phyloP scores from a whole-genome alignment of 2,113 vertebrate species.

The Carassius carassius region DNA sequence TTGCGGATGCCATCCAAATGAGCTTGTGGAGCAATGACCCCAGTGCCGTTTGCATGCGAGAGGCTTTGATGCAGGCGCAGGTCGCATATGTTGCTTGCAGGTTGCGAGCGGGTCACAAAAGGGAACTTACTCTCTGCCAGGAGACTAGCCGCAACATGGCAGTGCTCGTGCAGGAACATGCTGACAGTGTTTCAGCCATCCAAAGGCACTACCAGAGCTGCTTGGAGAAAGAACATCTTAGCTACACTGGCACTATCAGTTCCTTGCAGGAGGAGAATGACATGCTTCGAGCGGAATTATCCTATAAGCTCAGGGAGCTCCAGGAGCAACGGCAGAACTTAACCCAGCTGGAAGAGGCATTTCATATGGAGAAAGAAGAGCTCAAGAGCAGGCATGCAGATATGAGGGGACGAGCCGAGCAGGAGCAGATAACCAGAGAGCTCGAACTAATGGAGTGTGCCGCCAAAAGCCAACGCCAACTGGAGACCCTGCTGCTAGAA shows the following conservation, averaged over 20 bases:
- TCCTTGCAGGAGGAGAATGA: slow-evolving; percentile 82
- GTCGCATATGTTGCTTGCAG: slow-evolving; percentile 87
- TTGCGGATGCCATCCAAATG: slow-evolving; percentile 76
- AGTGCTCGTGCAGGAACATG: slow-evolving; percentile 77
- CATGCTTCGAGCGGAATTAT: slow-evolving; percentile 77
- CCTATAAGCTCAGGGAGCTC: slow-evolving; percentile 76
- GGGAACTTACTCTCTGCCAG: slow-evolving; percentile 78
- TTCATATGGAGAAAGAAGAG: slow-evolving; percentile 73
- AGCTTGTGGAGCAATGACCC: slow-evolving; percentile 70
- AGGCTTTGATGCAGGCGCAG: slow-evolving; percentile 90
- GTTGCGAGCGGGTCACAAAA: slow-evolving; percentile 80
- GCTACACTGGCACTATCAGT: slow-evolving; percentile 77
- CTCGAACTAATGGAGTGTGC: slow-evolving; percentile 78
- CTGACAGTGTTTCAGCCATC: slow-evolving; percentile 74
- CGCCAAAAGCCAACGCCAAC: slow-evolving; percentile 73
- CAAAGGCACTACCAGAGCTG: slow-evolving; percentile 81
- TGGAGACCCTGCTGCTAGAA: slow-evolving; percentile 78
- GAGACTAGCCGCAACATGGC: slow-evolving; percentile 80
- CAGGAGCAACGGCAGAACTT: slow-evolving; percentile 73
- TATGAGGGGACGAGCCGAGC: slow-evolving; percentile 76
- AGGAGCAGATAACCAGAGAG: slow-evolving; percentile 75
- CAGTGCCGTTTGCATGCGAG: slow-evolving; percentile 83
- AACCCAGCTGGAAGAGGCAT: slow-evolving; percentile 75
- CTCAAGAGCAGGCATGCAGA: slow-evolving; percentile 77
- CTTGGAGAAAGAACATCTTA: slow-evolving; percentile 80